Conservation (phyloP, 2,888 invertebrate genomes). For the Priocnemis perturbator region DNA sequence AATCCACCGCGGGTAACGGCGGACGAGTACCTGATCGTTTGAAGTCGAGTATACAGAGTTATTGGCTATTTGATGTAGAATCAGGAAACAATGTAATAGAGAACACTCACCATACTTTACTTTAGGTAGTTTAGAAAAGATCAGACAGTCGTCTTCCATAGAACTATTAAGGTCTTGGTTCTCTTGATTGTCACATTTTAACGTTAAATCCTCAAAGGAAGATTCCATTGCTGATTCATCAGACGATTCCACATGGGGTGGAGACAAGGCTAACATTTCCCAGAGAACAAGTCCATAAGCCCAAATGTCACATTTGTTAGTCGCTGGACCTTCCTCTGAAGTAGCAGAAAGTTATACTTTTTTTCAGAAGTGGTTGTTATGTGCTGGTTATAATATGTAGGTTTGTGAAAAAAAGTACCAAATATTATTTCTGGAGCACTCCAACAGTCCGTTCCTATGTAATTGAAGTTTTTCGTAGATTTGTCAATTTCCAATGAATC, state of each 20-base stretch:
- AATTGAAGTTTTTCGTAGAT: constrained; percentile 77
- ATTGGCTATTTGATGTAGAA: constrained; percentile 17
- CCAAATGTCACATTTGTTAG: constrained; percentile 87
- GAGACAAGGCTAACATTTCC: constrained; percentile 86
- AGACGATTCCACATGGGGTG: constrained; percentile 79
- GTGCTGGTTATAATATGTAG: neutral
- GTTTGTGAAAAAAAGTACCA: constrained; percentile 63
- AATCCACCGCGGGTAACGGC: constrained; percentile 80
- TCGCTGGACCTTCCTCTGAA: constrained; percentile 77
- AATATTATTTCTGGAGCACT: constrained; percentile 85
- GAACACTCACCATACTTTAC: constrained; percentile 2
- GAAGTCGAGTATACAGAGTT: neutral
- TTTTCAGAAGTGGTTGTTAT: neutral
- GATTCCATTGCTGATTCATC: constrained; percentile 53
- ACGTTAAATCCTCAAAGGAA: constrained; percentile 60
- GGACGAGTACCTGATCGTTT: constrained; percentile 81
- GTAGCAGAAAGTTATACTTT: neutral
- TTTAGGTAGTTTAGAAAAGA: constrained; percentile 38
- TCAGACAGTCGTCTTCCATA: constrained; percentile 3
- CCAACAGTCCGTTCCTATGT: constrained; percentile 88
- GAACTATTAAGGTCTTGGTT: constrained; percentile 13
- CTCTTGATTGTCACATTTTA: constrained; percentile 21
- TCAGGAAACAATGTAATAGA: neutral
- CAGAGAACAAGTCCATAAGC: constrained; percentile 86
- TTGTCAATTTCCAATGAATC: constrained; percentile 78